These are phyloP conservation scores for Antheraea assamensis DNA, from an alignment of 2,888 invertebrate genomes.

Conservation along the genomic window DNA sequence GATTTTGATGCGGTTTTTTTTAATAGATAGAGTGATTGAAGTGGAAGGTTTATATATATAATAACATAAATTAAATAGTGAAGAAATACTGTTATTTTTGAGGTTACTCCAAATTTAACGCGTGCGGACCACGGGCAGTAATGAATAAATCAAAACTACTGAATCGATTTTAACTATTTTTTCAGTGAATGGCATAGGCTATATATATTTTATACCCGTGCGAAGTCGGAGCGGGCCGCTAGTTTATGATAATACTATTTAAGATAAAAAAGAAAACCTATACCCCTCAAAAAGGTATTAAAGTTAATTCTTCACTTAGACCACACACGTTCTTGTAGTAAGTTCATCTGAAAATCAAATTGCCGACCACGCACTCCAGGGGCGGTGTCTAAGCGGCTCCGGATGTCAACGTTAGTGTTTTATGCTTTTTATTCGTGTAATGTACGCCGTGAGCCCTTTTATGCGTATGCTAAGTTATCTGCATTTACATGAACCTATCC, in stretches of 20 bases:
- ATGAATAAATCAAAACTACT: too few species aligned
- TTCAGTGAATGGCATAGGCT: too few species aligned
- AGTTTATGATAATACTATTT: not conserved
- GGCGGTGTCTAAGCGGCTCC: slow-evolving; percentile 35
- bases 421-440: slow-evolving; percentile 13
- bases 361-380: slow-evolving; percentile 57
- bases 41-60: too few species aligned
- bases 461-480: slow-evolving; percentile 13
- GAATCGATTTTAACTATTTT: too few species aligned
- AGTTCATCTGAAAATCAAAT: slow-evolving; percentile 79
- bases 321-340: slow-evolving; percentile 39
- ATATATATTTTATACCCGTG: too few species aligned
- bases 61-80: too few species aligned
- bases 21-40: too few species aligned
- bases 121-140: too few species aligned
- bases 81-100: too few species aligned
- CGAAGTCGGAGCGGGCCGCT: too few species aligned
- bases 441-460: slow-evolving; percentile 2
- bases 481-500: slow-evolving; percentile 17
- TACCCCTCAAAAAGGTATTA: slow-evolving; percentile 25
- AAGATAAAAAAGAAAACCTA: not conserved
- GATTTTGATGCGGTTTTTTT: too few species aligned
- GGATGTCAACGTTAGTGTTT: slow-evolving; percentile 54
- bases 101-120: too few species aligned
- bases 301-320: slow-evolving; percentile 32